A percentile compares a stretch with the other conserved stretches of the same genome.
Evolutionary conservation across 1,140 invertebrate genomes (phyloP).

Genomic region (Eurosta solidaginis): DNA sequence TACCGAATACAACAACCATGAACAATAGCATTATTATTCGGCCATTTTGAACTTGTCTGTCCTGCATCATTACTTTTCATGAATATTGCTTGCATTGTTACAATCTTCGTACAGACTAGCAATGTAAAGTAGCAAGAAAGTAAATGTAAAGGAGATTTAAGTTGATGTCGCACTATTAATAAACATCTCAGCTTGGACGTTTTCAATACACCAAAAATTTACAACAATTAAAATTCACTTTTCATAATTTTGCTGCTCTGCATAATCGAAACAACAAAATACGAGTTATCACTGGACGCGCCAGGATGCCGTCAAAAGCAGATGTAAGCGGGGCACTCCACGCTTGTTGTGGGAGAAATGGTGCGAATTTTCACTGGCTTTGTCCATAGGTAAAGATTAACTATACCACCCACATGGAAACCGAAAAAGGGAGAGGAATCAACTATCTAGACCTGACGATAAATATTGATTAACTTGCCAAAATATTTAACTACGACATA

Average conservation of each 20-base stretch:
- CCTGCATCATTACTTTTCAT: not conserved
- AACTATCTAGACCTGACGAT: too few relatives aligned
- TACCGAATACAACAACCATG: not conserved
- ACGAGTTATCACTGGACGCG: not conserved
- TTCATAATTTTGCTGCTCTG: not conserved
- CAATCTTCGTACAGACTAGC: not conserved
- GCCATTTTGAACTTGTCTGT: not conserved
- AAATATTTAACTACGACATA: too few relatives aligned
- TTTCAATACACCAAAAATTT: not conserved
- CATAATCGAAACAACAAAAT: not conserved
- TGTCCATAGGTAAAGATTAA: too few relatives aligned
- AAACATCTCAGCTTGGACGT: not conserved
- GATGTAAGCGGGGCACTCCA: too few relatives aligned
- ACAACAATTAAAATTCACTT: constrained; percentile 18
- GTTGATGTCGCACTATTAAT: not conserved
- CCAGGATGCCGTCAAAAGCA: constrained; percentile 11
- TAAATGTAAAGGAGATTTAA: not conserved
- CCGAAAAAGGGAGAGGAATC: too few relatives aligned
- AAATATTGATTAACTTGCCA: too few relatives aligned
- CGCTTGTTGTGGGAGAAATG: too few relatives aligned
- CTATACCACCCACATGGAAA: too few relatives aligned
- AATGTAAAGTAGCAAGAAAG: not conserved
- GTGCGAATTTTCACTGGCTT: too few relatives aligned
- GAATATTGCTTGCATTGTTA: too few relatives aligned
- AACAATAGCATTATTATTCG: not conserved